Conservation (phyloP, 2,113 vertebrate genomes). For the Formicarius rufipectus region DNA sequence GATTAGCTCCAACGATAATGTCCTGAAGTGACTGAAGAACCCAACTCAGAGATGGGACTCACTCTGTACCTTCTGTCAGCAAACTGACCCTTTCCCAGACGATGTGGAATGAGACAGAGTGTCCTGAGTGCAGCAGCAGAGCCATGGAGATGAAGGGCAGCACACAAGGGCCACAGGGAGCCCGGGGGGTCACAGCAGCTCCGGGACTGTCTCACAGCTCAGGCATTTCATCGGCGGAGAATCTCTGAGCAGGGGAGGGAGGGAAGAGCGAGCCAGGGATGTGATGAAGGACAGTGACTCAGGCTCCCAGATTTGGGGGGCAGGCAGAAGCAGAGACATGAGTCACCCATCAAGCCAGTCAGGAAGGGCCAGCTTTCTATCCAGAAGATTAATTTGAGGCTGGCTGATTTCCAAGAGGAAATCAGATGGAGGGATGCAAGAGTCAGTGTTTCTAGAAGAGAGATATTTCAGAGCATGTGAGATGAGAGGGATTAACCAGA, state of each 20-base stretch:
- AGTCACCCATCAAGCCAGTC: slow-evolving; percentile 33
- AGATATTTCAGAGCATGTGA: not conserved
- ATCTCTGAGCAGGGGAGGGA: not conserved
- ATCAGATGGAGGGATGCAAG: not conserved
- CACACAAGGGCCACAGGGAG: fast-evolving
- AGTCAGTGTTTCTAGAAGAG: not conserved
- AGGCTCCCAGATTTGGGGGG: not conserved
- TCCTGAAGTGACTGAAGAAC: not conserved
- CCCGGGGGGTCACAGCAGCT: fast-evolving
- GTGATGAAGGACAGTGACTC: slow-evolving; percentile 18
- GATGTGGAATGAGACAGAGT: not conserved
- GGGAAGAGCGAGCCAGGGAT: not conserved
- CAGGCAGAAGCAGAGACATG: slow-evolving; percentile 29
- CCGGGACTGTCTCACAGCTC: not conserved
- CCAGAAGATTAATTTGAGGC: slow-evolving; percentile 14
- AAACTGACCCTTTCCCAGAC: not conserved
- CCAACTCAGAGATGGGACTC: not conserved
- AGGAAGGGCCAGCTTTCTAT: not conserved
- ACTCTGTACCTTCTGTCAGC: not conserved
- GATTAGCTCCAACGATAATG: not conserved
- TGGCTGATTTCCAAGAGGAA: slow-evolving; percentile 44
- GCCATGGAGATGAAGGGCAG: not conserved
- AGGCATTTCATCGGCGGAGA: not conserved
- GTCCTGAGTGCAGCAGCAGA: not conserved
- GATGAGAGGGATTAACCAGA: not conserved